phyloP scores from a whole-genome alignment of 2,113 vertebrate genomes.

The Charadrius vociferus region DNA sequence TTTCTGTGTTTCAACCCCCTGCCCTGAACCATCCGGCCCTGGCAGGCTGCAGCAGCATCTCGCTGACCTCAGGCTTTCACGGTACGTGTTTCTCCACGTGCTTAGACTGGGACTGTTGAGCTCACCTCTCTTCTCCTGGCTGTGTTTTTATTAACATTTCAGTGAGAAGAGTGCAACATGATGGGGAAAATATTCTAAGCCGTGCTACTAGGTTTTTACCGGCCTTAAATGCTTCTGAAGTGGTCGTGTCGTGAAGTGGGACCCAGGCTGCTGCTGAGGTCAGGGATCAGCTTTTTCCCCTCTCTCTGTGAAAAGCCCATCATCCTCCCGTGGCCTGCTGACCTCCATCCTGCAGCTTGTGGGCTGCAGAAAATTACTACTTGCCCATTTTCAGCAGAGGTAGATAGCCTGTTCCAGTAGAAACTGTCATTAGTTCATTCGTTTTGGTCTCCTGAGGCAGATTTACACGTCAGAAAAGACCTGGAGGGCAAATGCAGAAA shows the following conservation, averaged over 20 bases:
- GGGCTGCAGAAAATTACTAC: background rate
- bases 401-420: background rate
- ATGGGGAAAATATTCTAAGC: background rate
- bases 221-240: background rate
- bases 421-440: background rate
- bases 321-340: background rate
- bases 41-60: background rate
- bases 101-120: background rate
- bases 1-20: background rate
- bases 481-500: background rate
- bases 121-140: background rate
- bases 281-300: background rate
- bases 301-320: background rate
- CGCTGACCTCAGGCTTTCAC: background rate
- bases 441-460: background rate
- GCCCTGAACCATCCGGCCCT: background rate
- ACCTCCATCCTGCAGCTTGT: background rate
- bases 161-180: background rate
- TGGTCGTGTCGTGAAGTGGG: background rate
- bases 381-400: background rate
- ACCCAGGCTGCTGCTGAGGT: background rate
- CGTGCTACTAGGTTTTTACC: background rate
- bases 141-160: background rate
- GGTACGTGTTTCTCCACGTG: rapidly evolving
- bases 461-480: background rate